A percentile compares a stretch with the other conserved stretches of the same genome.
These are phyloP conservation scores for Lepisosteus oculatus DNA, from an alignment of 2,113 vertebrate species.

Conservation along the genomic window DNA sequence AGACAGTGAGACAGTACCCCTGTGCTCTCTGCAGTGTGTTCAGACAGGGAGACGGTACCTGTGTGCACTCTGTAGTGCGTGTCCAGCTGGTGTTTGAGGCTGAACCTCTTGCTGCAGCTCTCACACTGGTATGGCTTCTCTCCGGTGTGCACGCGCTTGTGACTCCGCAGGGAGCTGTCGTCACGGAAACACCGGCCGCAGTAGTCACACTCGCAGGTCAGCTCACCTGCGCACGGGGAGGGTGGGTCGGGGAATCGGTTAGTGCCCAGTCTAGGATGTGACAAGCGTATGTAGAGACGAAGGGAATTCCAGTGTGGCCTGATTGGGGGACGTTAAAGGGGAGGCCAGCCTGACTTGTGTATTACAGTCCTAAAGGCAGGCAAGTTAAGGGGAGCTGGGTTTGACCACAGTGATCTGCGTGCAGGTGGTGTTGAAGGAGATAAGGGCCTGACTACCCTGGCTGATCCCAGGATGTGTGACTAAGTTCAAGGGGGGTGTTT, in stretches of 20 bases:
- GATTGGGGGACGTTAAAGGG: too few relatives aligned
- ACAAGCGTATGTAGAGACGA: not conserved
- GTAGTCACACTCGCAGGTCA: conserved; percentile 38
- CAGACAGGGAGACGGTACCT: too few relatives aligned
- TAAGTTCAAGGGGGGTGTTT: not conserved
- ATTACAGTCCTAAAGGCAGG: conserved; percentile 10
- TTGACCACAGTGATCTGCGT: not conserved
- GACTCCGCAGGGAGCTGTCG: conserved; percentile 32
- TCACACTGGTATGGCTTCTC: conserved; percentile 69
- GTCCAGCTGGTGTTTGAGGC: conserved; percentile 81
- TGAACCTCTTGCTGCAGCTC: conserved; percentile 72
- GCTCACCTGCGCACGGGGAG: conserved; percentile 13
- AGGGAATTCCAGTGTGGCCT: conserved; percentile 4
- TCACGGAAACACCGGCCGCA: conserved; percentile 33
- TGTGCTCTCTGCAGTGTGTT: too few relatives aligned
- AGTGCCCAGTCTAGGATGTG: too few relatives aligned
- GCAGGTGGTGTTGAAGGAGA: too few relatives aligned
- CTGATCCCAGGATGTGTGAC: too few relatives aligned
- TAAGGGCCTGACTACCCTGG: too few relatives aligned
- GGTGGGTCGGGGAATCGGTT: not conserved
- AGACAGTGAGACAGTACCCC: too few relatives aligned
- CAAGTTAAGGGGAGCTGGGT: not conserved
- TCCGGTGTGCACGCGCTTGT: conserved; percentile 40
- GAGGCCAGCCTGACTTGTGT: too few relatives aligned
- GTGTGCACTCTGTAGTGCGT: conserved; percentile 80